These are phyloP conservation scores for Liparis tanakae DNA, from an alignment of 2,797 vertebrate genomes.

Conservation along the genomic window DNA sequence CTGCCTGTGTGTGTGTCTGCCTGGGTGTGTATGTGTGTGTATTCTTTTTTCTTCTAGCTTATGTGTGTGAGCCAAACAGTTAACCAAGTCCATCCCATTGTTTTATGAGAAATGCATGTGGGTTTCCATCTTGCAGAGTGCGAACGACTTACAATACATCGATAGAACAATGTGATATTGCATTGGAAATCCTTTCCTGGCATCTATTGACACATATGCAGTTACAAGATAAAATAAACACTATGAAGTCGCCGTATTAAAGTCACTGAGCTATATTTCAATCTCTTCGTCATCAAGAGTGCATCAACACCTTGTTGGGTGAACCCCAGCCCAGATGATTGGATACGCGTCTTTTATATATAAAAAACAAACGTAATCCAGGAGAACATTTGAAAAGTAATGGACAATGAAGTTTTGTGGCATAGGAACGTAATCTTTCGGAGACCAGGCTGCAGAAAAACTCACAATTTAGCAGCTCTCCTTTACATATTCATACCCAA, in stretches of 20 bases:
- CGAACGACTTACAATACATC: constrained; percentile 25
- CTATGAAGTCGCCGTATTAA: constrained; percentile 5
- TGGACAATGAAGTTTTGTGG: not conserved
- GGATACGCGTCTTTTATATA: not conserved
- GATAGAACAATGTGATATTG: constrained; percentile 34
- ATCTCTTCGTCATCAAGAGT: not conserved
- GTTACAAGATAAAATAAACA: constrained; percentile 15
- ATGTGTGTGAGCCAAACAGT: constrained; percentile 26
- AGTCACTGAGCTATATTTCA: constrained; percentile 7
- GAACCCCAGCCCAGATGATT: not conserved
- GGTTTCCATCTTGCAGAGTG: constrained; percentile 26
- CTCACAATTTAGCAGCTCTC: not conserved
- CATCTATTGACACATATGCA: constrained; percentile 1
- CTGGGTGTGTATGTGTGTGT: constrained; percentile 25
- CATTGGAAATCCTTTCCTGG: constrained; percentile 26
- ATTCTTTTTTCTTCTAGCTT: not conserved
- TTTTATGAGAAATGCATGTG: constrained; percentile 30
- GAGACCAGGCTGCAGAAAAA: not conserved
- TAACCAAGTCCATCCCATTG: constrained; percentile 50
- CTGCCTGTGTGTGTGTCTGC: constrained; percentile 36
- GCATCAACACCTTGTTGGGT: not conserved
- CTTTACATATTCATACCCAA: not conserved
- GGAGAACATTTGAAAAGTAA: not conserved
- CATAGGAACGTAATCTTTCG: not conserved
- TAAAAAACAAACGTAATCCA: not conserved